Evolutionary conservation across 2,888 invertebrate genomes (phyloP).

Genomic region (Scaptomyza tumidula): DNA sequence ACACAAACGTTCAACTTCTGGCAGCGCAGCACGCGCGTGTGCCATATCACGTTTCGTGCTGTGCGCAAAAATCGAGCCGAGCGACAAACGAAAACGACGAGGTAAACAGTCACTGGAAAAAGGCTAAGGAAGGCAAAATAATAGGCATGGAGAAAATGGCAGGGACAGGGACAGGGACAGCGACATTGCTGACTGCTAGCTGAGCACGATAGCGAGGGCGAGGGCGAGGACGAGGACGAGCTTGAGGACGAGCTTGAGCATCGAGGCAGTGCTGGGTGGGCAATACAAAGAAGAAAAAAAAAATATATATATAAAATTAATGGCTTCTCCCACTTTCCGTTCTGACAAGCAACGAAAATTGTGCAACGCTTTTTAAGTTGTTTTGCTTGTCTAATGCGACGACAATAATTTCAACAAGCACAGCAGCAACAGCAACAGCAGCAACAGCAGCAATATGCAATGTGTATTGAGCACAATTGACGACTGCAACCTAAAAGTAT

Average conservation of each 20-base stretch:
- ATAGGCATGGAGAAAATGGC: constrained; percentile 6
- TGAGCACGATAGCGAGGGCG: constrained; percentile 40
- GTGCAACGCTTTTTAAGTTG: constrained; percentile 72
- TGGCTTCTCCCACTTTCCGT: constrained; percentile 36
- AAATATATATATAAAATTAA: background rate
- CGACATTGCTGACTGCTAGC: constrained; percentile 15
- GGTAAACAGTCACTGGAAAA: constrained; percentile 31
- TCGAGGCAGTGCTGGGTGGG: constrained; percentile 15
- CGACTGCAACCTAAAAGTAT: constrained; percentile 47
- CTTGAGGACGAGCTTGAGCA: constrained; percentile 37
- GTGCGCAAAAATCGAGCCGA: constrained; percentile 77
- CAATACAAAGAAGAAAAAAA: background rate
- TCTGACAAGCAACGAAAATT: constrained; percentile 54
- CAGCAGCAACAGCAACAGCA: background rate
- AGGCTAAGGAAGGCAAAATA: constrained; percentile 18
- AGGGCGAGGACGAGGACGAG: constrained; percentile 47
- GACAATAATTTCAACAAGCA: background rate
- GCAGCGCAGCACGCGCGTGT: constrained; percentile 67
- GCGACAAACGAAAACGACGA: constrained; percentile 47
- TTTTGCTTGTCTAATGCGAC: constrained; percentile 52
- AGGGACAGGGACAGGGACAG: constrained; percentile 3
- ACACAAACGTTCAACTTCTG: constrained; percentile 29
- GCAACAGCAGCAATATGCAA: constrained; percentile 6
- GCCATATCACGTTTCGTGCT: constrained; percentile 74
- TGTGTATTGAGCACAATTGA: constrained; percentile 21